Conservation (phyloP, 2,113 vertebrate species). For the Boulengeromyrus knoepffleri region DNA sequence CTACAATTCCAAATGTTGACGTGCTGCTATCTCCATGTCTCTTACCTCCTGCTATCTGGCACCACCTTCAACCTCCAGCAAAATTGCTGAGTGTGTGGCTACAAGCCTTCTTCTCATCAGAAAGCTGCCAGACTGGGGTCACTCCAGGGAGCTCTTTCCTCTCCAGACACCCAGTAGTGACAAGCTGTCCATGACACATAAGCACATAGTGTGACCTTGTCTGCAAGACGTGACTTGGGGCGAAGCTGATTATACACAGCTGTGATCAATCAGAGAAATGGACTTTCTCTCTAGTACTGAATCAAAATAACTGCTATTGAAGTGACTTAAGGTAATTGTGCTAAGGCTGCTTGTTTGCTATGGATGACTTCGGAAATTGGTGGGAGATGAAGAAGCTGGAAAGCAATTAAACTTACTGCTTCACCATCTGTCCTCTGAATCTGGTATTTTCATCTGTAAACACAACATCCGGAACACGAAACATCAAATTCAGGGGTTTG, state of each 20-base stretch:
- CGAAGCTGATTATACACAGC: not conserved
- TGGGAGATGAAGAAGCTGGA: not conserved
- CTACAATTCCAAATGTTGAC: no score
- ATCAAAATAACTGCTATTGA: not conserved
- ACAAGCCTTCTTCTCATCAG: no score
- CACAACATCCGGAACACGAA: not conserved
- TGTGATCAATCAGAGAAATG: not conserved
- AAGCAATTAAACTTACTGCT: not conserved
- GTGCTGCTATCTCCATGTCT: no score
- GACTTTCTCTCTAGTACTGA: not conserved
- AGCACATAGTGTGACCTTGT: no score
- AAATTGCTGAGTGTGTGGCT: no score
- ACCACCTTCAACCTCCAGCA: no score
- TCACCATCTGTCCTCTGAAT: not conserved
- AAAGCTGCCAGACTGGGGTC: no score
- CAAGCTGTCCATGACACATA: not conserved
- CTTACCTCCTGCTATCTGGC: no score
- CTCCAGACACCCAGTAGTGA: not conserved
- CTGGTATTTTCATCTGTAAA: not conserved
- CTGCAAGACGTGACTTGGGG: not conserved
- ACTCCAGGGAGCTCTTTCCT: not conserved
- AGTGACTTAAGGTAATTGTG: not conserved
- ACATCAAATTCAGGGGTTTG: not conserved
- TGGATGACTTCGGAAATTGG: not conserved
- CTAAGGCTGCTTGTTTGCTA: not conserved